Conservation (phyloP, 2,888 invertebrate genomes). For the Parnassius smintheus region DNA sequence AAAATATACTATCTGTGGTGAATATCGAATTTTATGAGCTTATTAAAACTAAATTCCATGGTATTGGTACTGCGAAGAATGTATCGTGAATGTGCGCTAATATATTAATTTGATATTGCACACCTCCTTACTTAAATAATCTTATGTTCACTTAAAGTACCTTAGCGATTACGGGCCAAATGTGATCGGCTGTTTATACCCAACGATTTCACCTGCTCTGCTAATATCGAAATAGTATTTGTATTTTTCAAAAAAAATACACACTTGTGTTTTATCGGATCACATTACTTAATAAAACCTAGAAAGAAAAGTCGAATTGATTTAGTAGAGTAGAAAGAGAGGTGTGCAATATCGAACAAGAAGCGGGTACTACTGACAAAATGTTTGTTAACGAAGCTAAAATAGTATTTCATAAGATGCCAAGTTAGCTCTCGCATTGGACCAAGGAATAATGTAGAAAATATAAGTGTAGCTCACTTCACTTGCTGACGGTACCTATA, state of each 20-base stretch:
- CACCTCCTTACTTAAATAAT: conserved; percentile 38
- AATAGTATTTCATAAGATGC: conserved; percentile 70
- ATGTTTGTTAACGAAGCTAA: conserved; percentile 15
- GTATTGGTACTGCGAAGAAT: conserved; percentile 53
- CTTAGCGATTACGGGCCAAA: conserved; percentile 3
- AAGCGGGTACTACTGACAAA: conserved; percentile 17
- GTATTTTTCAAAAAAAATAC: conserved; percentile 23
- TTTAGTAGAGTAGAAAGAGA: conserved; percentile 32
- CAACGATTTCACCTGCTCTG: conserved; percentile 14
- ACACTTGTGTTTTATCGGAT: conserved; percentile 20
- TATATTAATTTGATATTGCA: conserved; percentile 57
- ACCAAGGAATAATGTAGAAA: conserved; percentile 67
- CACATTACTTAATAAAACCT: neutral
- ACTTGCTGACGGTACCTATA: conserved; percentile 65
- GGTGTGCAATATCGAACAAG: conserved; percentile 57
- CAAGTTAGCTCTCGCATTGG: conserved; percentile 75
- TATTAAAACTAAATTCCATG: conserved; percentile 75
- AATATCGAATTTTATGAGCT: conserved; percentile 80
- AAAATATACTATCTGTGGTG: conserved; percentile 76
- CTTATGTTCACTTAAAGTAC: neutral
- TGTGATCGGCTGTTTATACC: conserved; percentile 8
- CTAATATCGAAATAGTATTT: conserved; percentile 18
- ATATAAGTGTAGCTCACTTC: conserved; percentile 73
- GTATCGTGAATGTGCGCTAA: conserved; percentile 49
- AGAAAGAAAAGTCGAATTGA: neutral